These are phyloP conservation scores for Aurelia sp. DNA, from an alignment of 30 jellyfish, hydroid and myxozoan genomes.

Conservation along the genomic window DNA sequence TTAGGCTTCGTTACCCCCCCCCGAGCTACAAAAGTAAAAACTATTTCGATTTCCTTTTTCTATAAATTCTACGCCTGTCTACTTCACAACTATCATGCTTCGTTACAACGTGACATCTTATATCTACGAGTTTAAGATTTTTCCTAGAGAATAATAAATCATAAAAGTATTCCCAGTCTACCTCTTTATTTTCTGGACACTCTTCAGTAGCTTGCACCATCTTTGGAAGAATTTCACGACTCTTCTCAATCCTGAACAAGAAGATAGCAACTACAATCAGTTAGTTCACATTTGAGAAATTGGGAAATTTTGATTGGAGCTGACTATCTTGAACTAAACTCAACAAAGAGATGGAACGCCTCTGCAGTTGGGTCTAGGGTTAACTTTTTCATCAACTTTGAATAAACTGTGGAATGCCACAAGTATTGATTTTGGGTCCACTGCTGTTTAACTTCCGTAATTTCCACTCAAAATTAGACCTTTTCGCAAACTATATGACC, in stretches of 20 bases:
- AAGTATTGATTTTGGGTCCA: too few relatives aligned
- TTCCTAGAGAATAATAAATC: slow-evolving; percentile 72
- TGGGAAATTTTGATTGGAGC: too few relatives aligned
- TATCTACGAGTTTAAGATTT: slow-evolving; percentile 85
- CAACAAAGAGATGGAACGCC: too few relatives aligned
- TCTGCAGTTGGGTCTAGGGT: too few relatives aligned
- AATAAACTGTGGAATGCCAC: too few relatives aligned
- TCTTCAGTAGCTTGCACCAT: slow-evolving; percentile 66
- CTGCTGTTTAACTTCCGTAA: too few relatives aligned
- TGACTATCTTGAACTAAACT: too few relatives aligned
- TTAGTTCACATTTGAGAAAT: background rate
- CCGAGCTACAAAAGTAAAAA: too few relatives aligned
- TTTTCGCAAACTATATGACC: too few relatives aligned
- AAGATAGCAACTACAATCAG: background rate
- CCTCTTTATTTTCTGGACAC: slow-evolving; percentile 70
- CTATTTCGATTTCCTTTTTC: slow-evolving; percentile 21
- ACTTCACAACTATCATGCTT: slow-evolving; percentile 50
- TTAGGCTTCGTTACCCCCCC: too few relatives aligned
- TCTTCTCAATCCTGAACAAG: slow-evolving; percentile 77
- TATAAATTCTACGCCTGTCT: slow-evolving; percentile 59
- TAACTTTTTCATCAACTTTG: too few relatives aligned
- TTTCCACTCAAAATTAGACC: too few relatives aligned
- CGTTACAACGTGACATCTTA: slow-evolving; percentile 84
- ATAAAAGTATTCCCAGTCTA: slow-evolving; percentile 77
- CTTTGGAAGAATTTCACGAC: slow-evolving; percentile 85